phyloP scores from a whole-genome alignment of 2,888 invertebrate species.

The Tridacna crocea region DNA sequence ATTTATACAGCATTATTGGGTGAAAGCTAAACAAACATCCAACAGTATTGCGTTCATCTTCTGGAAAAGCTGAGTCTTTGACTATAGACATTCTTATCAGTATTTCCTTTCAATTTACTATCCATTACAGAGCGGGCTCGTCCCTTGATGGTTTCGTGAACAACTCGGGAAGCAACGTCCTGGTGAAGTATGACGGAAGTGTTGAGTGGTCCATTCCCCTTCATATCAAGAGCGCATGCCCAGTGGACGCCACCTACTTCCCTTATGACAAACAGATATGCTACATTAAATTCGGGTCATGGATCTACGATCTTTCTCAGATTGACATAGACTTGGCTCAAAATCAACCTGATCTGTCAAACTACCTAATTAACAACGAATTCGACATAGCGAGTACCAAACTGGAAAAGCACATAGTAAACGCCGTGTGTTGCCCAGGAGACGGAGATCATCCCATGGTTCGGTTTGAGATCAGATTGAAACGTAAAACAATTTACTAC shows the following conservation, averaged over 20 bases:
- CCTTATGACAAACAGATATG: conserved; percentile 97
- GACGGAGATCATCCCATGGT: conserved; percentile 77
- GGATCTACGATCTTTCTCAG: conserved; percentile 87
- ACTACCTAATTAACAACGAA: conserved; percentile 79
- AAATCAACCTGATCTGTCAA: conserved; percentile 65
- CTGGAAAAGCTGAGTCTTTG: no score
- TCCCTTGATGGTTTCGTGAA: conserved; percentile 80
- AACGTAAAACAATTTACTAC: conserved; percentile 82
- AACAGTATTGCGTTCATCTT: no score
- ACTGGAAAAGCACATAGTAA: conserved; percentile 62
- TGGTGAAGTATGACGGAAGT: conserved; percentile 73
- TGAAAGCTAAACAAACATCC: no score
- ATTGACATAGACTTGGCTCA: conserved; percentile 74
- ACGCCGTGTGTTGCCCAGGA: conserved; percentile 73
- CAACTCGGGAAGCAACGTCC: conserved; percentile 78
- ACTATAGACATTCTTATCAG: no score
- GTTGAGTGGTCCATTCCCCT: conserved; percentile 82
- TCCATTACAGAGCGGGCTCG: conserved; percentile 71
- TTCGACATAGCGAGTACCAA: conserved; percentile 73
- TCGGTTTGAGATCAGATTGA: conserved; percentile 72
- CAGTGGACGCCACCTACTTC: conserved; percentile 82
- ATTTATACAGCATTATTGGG: no score
- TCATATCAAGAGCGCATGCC: conserved; percentile 81
- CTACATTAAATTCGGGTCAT: conserved; percentile 84
- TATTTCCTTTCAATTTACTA: no score